These are phyloP conservation scores for Andrena bicolor DNA, from an alignment of 2,888 invertebrate species.

Conservation along the genomic window DNA sequence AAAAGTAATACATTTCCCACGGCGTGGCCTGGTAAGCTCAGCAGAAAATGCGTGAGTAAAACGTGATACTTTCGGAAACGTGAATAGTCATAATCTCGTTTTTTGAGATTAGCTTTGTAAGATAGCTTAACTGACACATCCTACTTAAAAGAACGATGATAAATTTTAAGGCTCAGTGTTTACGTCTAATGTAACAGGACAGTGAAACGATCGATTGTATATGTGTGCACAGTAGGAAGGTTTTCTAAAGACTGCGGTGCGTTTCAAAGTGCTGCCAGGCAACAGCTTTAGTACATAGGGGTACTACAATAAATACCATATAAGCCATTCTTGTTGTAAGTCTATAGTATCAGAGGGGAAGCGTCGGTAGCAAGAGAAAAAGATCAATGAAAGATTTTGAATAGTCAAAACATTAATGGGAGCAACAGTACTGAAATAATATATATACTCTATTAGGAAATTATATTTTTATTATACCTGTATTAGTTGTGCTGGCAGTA, in stretches of 20 bases:
- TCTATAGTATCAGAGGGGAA: conserved; percentile 33
- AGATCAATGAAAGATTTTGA: conserved; percentile 16
- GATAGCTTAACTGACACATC: conserved; percentile 67
- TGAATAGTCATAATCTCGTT: conserved; percentile 71
- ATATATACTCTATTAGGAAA: conserved; percentile 44
- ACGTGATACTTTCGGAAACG: conserved; percentile 69
- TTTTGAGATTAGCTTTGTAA: conserved; percentile 76
- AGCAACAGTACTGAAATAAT: conserved; percentile 55
- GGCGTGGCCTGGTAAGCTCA: conserved; percentile 62
- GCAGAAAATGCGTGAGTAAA: conserved; percentile 56
- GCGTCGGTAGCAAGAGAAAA: conserved; percentile 20
- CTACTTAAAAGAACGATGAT: conserved; percentile 65
- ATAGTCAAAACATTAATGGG: conserved; percentile 57
- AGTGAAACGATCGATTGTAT: conserved; percentile 48
- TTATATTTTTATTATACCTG: conserved; percentile 57
- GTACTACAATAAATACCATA: conserved; percentile 46
- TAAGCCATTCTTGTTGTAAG: conserved; percentile 51
- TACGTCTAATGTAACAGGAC: conserved; percentile 55
- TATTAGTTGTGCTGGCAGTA: conserved; percentile 60
- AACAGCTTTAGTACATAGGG: conserved; percentile 48
- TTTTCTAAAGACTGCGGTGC: conserved; percentile 60
- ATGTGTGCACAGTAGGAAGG: conserved; percentile 61
- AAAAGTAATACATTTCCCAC: conserved; percentile 53
- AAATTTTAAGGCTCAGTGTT: conserved; percentile 75
- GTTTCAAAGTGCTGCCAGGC: conserved; percentile 61